Base-by-base conservation (phyloP, 1,140 invertebrate genomes). In the Drosophila arizonae region DNA sequence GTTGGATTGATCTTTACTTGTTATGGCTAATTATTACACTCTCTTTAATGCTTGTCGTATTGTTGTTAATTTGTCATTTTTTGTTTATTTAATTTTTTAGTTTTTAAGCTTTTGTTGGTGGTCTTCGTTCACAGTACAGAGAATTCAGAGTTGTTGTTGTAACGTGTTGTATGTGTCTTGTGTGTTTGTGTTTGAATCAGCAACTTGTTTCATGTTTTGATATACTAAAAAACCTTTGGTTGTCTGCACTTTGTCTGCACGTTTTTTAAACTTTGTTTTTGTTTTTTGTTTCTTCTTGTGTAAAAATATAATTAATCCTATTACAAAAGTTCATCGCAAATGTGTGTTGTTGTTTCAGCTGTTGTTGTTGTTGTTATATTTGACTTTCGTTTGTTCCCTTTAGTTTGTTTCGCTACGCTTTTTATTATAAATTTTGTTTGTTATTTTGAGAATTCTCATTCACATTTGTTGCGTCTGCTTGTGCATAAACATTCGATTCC, bases 151-250 rank as follows among this genome's bases (percentile, higher is more conserved):
- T 76, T 81, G 65, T 84, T 72, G 45, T 77, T 74, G 50, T 73
- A 36, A 36, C 15, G 9, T 54, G 52, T 66, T 66, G 60, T 43
- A 41, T 56, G 45, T 46, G 55, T 39, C 21, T 72, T 26, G 55
- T 66, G 43, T 61, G 54, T 77, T 64, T 69, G 55, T 76, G 52
- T 73, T 58, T 79, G 58, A 73, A 71, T 85, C 79, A 88, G 84
- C 84, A 88, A 86, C 79, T 41, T 76, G 50, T 68, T 73, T 76
- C 65, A 56, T 65, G 13, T 64, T 75, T 71, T 72, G 76, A 76
- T 84, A 84, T 84, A 87, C 76, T 88, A 77, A 87, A 86, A 87
- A 87, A 87, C 82, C 82, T 87, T 87, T 87, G 84, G 84, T 88
- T 82, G 54, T 75, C 74, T 84, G 82, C 82, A 79, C 77, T 84